These are phyloP conservation scores for Sebastes baramenuke DNA, from an alignment of 2,797 vertebrate genomes.

Conservation along the genomic window DNA sequence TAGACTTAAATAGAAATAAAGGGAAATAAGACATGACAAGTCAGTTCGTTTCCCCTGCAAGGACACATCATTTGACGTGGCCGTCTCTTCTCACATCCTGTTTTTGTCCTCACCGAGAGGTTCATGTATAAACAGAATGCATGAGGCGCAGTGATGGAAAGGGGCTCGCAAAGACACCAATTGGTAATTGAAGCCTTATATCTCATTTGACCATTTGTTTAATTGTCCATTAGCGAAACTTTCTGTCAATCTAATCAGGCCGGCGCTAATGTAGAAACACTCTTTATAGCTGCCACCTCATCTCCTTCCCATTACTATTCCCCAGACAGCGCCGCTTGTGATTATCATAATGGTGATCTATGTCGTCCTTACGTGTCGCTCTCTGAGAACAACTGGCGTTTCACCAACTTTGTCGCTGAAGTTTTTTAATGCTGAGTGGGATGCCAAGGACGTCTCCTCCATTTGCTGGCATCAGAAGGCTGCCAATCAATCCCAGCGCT, in stretches of 20 bases:
- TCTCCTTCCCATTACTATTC: slow-evolving; percentile 81
- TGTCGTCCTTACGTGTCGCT: slow-evolving; percentile 77
- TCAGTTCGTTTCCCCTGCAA: background rate
- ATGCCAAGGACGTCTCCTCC: slow-evolving; percentile 69
- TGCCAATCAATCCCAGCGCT: slow-evolving; percentile 69
- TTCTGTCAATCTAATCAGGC: slow-evolving; percentile 78
- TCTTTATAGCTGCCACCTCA: slow-evolving; percentile 77
- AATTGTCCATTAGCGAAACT: slow-evolving; percentile 79
- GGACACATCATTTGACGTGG: slow-evolving; percentile 1
- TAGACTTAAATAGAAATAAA: slow-evolving; percentile 22
- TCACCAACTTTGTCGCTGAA: slow-evolving; percentile 70
- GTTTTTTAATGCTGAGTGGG: slow-evolving; percentile 66
- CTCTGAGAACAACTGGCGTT: slow-evolving; percentile 71
- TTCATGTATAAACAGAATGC: slow-evolving; percentile 28
- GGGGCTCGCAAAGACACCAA: slow-evolving; percentile 50
- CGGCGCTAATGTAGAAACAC: slow-evolving; percentile 70
- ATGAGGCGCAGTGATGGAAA: slow-evolving; percentile 37
- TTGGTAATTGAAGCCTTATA: slow-evolving; percentile 70
- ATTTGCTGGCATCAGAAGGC: slow-evolving; percentile 61
- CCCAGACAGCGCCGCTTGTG: slow-evolving; percentile 68
- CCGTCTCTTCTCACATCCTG: slow-evolving; percentile 27
- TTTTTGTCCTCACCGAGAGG: background rate
- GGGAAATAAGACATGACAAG: slow-evolving; percentile 13
- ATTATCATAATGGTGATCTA: slow-evolving; percentile 82
- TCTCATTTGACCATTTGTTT: slow-evolving; percentile 78